Evolutionary conservation across 37 sponge, comb jelly and placozoan species (phyloP), one percentile per base, ranked within the genome.

Genomic region (Oscarella lobularis): DNA sequence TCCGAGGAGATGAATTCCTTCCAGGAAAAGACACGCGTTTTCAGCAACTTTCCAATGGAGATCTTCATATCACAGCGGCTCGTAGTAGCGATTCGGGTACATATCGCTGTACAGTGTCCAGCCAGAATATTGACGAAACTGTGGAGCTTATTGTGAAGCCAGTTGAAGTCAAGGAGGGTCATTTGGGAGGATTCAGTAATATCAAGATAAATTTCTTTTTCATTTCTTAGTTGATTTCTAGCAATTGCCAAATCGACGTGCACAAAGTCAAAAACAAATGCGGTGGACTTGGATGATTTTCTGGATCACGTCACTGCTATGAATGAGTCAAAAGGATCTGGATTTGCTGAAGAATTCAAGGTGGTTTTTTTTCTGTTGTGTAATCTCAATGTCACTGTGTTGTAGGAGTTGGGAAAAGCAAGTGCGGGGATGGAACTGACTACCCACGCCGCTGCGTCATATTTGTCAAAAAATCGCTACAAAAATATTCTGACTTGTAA

Each of bases 321-420:
- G n/a, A 71, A 67, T 5, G 66, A 30, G n/a, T 37, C 48, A 27
- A 65, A 73, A 5, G 40, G 39, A 31, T 6, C 4, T 1, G 83
- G 84, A 6, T 83, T 83, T 40, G 33, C 66, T 27, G 79, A 77
- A 31, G 75, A 83, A 69, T 83, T 71, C 66, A 35, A 79, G 75
- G 84, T 83, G 33, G 31, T 38, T 37, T 0, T 5, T 37, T 27
- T 4, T 33, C 38, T 39, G 33, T 37, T 0, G 30, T 36, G 66
- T 4, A 1, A 38, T 3, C 38, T 33, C 38, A 34, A 32, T 1
- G 1, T 31, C n/a, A 36, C 1, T 4, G 75, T 35, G 38, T 31
- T 32, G n/a, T n/a, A n/a, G n/a, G n/a, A n/a, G n/a, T n/a, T n/a
- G n/a, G n/a, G n/a, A n/a, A n/a, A n/a, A n/a, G n/a, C n/a, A n/a